Evolutionary conservation across 2,113 vertebrate species (phyloP).

Genomic region (Helogale parvula): DNA sequence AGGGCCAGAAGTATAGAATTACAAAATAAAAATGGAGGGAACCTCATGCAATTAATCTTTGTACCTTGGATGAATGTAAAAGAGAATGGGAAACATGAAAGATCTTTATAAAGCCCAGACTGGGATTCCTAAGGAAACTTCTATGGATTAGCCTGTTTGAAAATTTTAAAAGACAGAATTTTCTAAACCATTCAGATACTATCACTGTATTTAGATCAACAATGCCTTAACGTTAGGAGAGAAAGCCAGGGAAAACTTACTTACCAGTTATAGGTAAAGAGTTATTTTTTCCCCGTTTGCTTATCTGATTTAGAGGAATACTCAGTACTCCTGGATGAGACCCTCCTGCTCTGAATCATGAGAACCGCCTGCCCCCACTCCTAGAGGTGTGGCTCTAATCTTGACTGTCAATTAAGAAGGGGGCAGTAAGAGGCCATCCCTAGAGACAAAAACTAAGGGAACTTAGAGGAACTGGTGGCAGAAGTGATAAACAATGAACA

Average conservation of each 20-base stretch:
- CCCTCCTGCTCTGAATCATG: not conserved
- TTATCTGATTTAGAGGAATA: not conserved
- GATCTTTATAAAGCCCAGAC: slow-evolving; percentile 47
- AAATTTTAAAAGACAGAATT: slow-evolving; percentile 50
- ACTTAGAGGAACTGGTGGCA: not conserved
- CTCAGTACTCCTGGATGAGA: not conserved
- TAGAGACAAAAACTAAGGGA: not conserved
- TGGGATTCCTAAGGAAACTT: slow-evolving; percentile 36
- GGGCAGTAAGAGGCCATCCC: not conserved
- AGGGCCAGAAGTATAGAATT: slow-evolving; percentile 81
- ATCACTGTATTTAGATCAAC: not conserved
- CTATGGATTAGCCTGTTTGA: not conserved
- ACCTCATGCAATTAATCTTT: slow-evolving; percentile 70
- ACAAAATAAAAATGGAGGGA: slow-evolving; percentile 79
- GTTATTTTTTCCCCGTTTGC: not conserved
- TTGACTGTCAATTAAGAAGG: not conserved
- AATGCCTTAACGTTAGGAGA: not conserved
- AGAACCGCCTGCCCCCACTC: not conserved
- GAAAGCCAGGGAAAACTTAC: not conserved
- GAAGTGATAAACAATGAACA: slow-evolving; percentile 24
- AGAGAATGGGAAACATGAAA: slow-evolving; percentile 60
- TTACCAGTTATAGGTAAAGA: slow-evolving; percentile 28
- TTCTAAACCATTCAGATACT: slow-evolving; percentile 45
- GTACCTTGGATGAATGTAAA: slow-evolving; percentile 56
- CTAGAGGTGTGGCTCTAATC: not conserved